These are phyloP conservation scores for Pandemis heparana DNA, from an alignment of 2,888 invertebrate genomes.

Conservation along the genomic window DNA sequence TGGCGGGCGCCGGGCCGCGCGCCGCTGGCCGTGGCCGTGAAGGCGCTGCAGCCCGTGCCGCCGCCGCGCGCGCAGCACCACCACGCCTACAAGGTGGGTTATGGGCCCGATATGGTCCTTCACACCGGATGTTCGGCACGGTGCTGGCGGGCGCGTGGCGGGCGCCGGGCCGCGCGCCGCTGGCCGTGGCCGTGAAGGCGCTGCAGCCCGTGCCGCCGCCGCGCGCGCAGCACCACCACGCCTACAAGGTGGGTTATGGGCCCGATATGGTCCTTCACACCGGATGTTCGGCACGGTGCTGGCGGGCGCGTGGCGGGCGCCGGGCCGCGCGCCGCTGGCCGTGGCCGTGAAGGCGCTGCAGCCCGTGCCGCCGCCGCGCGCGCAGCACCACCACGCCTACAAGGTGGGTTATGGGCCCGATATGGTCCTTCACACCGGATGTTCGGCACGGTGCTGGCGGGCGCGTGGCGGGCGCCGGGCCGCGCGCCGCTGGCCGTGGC, in stretches of 20 bases:
- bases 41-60: constrained; percentile 97
- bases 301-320: constrained; percentile 88
- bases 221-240: constrained; percentile 57
- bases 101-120: not conserved
- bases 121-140: constrained; percentile 90
- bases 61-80: constrained; percentile 83
- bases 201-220: constrained; percentile 96
- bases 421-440: too few species aligned
- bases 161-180: constrained; percentile 58
- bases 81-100: constrained; percentile 74
- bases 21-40: constrained; percentile 93
- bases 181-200: constrained; percentile 97
- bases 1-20: constrained; percentile 75
- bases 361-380: constrained; percentile 92
- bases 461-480: constrained; percentile 82
- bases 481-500: constrained; percentile 89
- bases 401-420: constrained; percentile 60
- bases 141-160: constrained; percentile 94
- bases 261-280: not conserved
- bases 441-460: constrained; percentile 98
- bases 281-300: constrained; percentile 96
- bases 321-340: constrained; percentile 75
- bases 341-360: constrained; percentile 98
- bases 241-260: constrained; percentile 69
- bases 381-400: constrained; percentile 66